These are phyloP conservation scores for Odontothrips loti DNA, from an alignment of 2,888 invertebrate species.

Conservation along the genomic window DNA sequence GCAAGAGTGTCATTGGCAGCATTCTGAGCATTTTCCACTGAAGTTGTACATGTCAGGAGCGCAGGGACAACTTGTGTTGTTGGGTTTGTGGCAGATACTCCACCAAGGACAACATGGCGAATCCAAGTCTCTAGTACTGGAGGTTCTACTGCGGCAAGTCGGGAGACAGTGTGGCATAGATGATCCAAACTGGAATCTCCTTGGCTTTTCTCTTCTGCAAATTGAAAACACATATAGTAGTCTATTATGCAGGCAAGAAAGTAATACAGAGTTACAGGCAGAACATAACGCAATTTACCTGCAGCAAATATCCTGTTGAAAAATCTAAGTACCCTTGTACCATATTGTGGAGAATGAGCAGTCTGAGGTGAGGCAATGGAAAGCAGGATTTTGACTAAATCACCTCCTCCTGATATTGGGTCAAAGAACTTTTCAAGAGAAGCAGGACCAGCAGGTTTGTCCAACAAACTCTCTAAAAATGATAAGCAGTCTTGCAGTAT, in stretches of 20 bases:
- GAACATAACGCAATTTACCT: conserved; percentile 42
- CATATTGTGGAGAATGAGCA: conserved; percentile 58
- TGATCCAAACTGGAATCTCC: conserved; percentile 61
- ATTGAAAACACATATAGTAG: neutral
- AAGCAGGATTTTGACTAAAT: conserved; percentile 72
- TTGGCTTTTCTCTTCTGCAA: conserved; percentile 56
- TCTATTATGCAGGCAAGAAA: neutral
- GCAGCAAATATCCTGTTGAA: conserved; percentile 66
- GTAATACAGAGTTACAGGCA: neutral
- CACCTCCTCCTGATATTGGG: conserved; percentile 56
- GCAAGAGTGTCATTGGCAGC: conserved; percentile 35
- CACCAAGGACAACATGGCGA: conserved; percentile 61
- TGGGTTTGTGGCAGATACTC: conserved; percentile 40
- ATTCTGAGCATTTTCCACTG: conserved; percentile 34
- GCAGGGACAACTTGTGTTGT: conserved; percentile 30
- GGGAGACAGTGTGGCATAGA: conserved; percentile 62
- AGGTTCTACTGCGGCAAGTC: conserved; percentile 60
- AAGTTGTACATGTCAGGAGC: conserved; percentile 15
- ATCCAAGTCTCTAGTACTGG: conserved; percentile 62
- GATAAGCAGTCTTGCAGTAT: conserved; percentile 65
- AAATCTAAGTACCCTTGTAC: conserved; percentile 73
- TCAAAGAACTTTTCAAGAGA: conserved; percentile 80
- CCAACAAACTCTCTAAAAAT: conserved; percentile 81
- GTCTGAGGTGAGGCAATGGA: conserved; percentile 73
- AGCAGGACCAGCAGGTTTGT: conserved; percentile 72